Conservation (phyloP, 2,113 vertebrate species). For the Lamprotornis superbus region DNA sequence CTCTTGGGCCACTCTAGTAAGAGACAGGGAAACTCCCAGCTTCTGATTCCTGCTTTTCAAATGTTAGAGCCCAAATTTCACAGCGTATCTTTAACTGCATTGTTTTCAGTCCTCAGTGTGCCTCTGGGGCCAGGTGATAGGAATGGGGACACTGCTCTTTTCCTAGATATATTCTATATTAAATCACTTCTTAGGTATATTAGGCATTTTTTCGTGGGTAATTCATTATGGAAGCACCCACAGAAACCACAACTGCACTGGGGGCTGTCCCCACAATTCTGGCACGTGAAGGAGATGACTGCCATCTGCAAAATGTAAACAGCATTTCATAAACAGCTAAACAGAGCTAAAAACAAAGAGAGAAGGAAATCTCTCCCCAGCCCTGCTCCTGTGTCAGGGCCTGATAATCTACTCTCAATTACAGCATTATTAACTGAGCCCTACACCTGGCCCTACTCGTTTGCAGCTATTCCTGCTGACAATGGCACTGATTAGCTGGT, state of each 20-base stretch:
- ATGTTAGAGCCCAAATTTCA: not conserved
- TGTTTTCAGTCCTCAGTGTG: not conserved
- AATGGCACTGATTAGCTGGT: conserved; percentile 55
- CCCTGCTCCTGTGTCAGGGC: not conserved
- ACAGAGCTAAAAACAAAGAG: not conserved
- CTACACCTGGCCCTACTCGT: conserved; percentile 1
- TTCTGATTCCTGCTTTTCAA: not conserved
- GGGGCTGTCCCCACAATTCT: not conserved
- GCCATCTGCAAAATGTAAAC: not conserved
- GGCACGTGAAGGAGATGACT: not conserved
- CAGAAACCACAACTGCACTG: not conserved
- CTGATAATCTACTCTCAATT: not conserved
- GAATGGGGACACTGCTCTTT: not conserved
- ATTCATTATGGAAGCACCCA: not conserved
- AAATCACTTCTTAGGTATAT: not conserved
- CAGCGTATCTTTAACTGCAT: not conserved
- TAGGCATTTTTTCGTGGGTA: not conserved
- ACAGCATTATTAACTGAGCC: conserved; percentile 12
- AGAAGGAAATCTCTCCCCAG: not conserved
- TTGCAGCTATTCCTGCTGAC: conserved; percentile 41
- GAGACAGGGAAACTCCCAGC: not conserved
- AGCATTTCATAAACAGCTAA: not conserved
- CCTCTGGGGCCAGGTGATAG: not conserved
- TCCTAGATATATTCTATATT: not conserved
- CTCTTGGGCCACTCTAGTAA: not conserved